Evolutionary conservation across 53 echinoderm and acorn worm genomes (phyloP), one percentile per base, ranked within the genome.

Genomic region (Echinarachnius parma): DNA sequence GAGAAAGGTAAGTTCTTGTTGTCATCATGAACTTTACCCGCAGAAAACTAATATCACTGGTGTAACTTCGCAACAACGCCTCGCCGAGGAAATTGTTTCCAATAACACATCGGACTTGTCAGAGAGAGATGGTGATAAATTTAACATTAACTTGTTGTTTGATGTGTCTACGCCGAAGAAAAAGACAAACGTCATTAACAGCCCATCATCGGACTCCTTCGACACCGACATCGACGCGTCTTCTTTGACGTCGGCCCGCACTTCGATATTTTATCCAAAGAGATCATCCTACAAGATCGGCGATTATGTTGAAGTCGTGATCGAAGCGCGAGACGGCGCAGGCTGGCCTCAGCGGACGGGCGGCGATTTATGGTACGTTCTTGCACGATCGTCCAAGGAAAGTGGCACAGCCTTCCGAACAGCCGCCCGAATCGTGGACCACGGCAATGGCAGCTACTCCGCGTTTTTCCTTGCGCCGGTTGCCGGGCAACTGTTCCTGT

Each of bases 311-410:
- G 58, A 78, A 15, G 11, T 77, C n/a, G 16, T 35, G 25, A 62
- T 78, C 30, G 39, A 62, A 16, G 53, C 78, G 0, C 34, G 7
- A 34, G 49, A 78, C 35, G 63, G 13, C 7, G 26, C 25, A 25
- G 63, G 63, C n/a, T 23, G 25, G 26, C 77, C 48, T 20, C 49
- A 53, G 15, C 13, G 23, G 2, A 21, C 1, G 18, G 78, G 78
- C 24, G 62, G 62, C 32, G 78, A 78, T 30, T 62, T 78, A 35
- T 78, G 78, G 78, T 78, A 59, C 32, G 74, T 72, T n/a, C 21
- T 1, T 9, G 74, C 29, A 25, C 25, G 22, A 2, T 57, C 74
- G 5, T 0, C 37, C 35, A 23, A 50, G 13, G 28, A n/a, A 28
- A n/a, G n/a, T n/a, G n/a, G n/a, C n/a, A n/a, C n/a, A n/a, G 10